Evolutionary conservation across 2,888 invertebrate genomes (phyloP), one percentile per base, ranked within the genome.

Genomic region (Oligia latruncula): DNA sequence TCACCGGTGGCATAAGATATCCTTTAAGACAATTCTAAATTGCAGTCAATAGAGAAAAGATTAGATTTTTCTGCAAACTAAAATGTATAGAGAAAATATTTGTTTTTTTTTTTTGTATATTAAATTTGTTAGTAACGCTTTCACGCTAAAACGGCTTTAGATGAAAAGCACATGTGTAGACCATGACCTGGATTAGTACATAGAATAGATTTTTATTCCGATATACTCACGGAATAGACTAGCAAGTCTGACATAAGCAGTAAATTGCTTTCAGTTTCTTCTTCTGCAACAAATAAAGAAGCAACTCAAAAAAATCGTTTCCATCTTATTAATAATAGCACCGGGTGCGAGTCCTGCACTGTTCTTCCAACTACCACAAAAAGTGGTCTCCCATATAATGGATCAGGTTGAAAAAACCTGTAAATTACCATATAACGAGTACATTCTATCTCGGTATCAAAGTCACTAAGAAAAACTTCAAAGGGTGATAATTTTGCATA

Each of bases 361-460:
- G 40, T 71, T 67, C 17, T 49, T 60, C 0, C 2, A 49, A 79
- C 29, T 20, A 70, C 66, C 43, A 85, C 62, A 85, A 88, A 86
- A 84, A 78, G 23, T 66, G 29, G 67, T 67, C n/a, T 49, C 72
- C n/a, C 60, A 64, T 74, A 71, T 76, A 74, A 40, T 52, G 46
- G 68, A 70, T 58, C 71, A 29, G n/a, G 67, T 81, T 43, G 71
- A 90, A 91, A 92, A 91, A 84, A 72, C 77, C 83, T 91, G 91
- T 92, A 93, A 93, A 93, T 94, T 92, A 93, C 82, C 93, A 92
- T 93, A 90, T 91, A 94, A 94, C 92, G 91, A 94, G 91, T 88
- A 78, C 80, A 78, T 82, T 91, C 92, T 93, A 94, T 94, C 94
- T 93, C 93, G 94, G 94, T 89, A 94, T 95, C 94, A 88, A 88